phyloP scores from a whole-genome alignment of 2,113 vertebrate species.

The Diphyllodes magnificus region DNA sequence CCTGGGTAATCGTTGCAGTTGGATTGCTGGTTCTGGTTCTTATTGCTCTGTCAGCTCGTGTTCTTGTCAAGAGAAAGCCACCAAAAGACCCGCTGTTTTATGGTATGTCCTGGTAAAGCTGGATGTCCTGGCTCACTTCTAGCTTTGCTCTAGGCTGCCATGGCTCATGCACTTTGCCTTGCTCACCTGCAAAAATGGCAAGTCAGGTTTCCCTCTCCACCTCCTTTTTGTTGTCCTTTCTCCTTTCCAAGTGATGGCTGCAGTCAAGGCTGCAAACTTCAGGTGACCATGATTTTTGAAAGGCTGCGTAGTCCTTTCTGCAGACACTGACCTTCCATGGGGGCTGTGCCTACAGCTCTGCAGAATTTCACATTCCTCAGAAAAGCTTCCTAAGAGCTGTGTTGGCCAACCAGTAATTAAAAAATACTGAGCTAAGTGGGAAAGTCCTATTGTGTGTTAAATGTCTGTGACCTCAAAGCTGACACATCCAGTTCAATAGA shows the following conservation, averaged over 20 bases:
- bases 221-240: neutral
- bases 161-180: neutral
- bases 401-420: neutral
- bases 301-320: neutral
- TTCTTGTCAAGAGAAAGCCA: slow-evolving; percentile 82
- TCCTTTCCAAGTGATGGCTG: neutral
- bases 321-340: neutral
- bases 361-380: neutral
- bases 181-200: neutral
- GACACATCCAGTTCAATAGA: neutral
- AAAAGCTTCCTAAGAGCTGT: neutral
- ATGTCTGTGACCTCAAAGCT: neutral
- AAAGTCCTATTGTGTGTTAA: neutral
- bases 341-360: neutral
- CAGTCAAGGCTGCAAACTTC: neutral
- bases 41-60: slow-evolving; percentile 69
- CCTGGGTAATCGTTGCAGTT: slow-evolving; percentile 76
- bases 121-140: neutral
- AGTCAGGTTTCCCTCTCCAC: neutral
- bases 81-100: slow-evolving; percentile 89
- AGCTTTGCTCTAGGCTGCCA: neutral
- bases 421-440: neutral
- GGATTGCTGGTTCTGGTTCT: slow-evolving; percentile 78
- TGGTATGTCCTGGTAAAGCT: slow-evolving; percentile 67
- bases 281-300: neutral